phyloP scores from a whole-genome alignment of 2,888 invertebrate genomes.

The Nemapogon koenigi region DNA sequence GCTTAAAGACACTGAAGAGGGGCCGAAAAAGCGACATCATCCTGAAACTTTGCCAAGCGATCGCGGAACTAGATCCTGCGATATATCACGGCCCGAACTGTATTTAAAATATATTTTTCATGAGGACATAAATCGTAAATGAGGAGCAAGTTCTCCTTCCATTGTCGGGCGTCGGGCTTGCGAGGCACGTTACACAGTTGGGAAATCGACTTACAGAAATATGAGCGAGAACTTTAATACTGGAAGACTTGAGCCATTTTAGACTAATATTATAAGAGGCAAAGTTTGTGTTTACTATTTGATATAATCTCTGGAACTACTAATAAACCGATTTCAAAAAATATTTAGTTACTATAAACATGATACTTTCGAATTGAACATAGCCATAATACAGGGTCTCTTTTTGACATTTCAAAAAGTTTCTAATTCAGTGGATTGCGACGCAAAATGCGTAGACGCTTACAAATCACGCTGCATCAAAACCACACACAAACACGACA shows the following conservation, averaged over 20 bases:
- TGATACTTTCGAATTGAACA: too few species aligned
- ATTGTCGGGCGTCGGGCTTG: slow-evolving; percentile 15
- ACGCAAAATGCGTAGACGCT: neutral
- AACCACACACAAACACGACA: too few species aligned
- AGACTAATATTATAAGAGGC: too few species aligned
- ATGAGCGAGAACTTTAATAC: too few species aligned
- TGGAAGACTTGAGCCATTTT: too few species aligned
- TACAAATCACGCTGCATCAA: neutral
- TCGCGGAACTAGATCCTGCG: slow-evolving; percentile 18
- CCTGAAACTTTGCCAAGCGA: slow-evolving; percentile 28
- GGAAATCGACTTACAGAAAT: neutral
- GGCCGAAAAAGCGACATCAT: slow-evolving; percentile 16
- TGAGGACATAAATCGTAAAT: slow-evolving; percentile 30
- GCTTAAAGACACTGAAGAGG: slow-evolving; percentile 6
- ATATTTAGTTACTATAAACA: too few species aligned
- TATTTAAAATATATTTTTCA: slow-evolving; percentile 34
- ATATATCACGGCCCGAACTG: slow-evolving; percentile 24
- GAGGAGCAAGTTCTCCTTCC: slow-evolving; percentile 25
- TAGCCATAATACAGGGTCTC: too few species aligned
- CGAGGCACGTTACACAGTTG: too few species aligned
- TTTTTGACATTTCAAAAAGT: too few species aligned
- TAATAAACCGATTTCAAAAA: too few species aligned
- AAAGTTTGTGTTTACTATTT: too few species aligned
- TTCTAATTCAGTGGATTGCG: neutral
- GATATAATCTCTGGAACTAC: too few species aligned